Percentiles rank a stretch among this genome's conserved stretches.
Conservation (phyloP, 1,140 invertebrate species). For the Aphelenchoides avenae region DNA sequence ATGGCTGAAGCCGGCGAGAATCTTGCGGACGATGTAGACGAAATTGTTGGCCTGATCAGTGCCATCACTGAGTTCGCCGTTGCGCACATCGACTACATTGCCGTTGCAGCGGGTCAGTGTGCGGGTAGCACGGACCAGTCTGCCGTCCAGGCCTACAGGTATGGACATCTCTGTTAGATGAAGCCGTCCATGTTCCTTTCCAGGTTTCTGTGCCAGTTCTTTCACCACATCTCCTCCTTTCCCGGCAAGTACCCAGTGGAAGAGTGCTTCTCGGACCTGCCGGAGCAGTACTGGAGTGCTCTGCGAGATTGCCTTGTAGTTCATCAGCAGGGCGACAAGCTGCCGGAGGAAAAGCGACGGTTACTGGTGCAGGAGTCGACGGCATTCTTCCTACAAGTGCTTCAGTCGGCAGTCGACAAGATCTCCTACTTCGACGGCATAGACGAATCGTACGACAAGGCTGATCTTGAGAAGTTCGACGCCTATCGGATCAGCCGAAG, state of each 20-base stretch:
- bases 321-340: neutral
- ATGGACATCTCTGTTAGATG: neutral
- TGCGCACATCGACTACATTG: slow-evolving; percentile 9
- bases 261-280: slow-evolving; percentile 22
- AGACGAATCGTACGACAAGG: slow-evolving; percentile 6
- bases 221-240: slow-evolving; percentile 17
- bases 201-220: slow-evolving; percentile 21
- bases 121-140: neutral
- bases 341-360: neutral
- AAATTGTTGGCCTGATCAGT: slow-evolving; percentile 11
- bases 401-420: neutral
- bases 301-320: slow-evolving; percentile 8
- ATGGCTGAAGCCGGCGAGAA: neutral
- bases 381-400: slow-evolving; percentile 6
- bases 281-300: slow-evolving; percentile 16
- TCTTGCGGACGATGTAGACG: slow-evolving; percentile 11
- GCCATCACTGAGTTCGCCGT: slow-evolving; percentile 17
- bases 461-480: slow-evolving; percentile 7
- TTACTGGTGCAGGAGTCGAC: neutral
- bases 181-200: slow-evolving; percentile 2
- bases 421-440: neutral
- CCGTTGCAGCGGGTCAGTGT: slow-evolving; percentile 8
- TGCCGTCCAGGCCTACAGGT: slow-evolving; percentile 12
- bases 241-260: slow-evolving; percentile 17
- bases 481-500: slow-evolving; percentile 13